Base-by-base conservation (phyloP, 2,888 invertebrate species). In the Melipona bicolor region DNA sequence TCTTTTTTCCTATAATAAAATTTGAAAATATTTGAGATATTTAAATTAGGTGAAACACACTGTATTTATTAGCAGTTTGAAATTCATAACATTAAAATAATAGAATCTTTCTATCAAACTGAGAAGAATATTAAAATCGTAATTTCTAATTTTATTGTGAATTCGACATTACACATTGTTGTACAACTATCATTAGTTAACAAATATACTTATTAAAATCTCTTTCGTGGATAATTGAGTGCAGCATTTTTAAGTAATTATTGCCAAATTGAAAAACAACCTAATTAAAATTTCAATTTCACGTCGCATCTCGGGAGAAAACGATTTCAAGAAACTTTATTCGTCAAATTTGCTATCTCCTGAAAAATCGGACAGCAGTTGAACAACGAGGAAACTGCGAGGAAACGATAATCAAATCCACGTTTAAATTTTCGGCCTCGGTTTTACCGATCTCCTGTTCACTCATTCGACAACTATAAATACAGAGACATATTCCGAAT, bases 401-500 rank as follows among this genome's bases (percentile, higher is more conserved):
- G 59, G 43, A 43, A 70, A 54, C 61, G 54, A 74, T 75, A 71
- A 82, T 81, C 67, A 62, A 81, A 61, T 52, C 9, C 36, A 32
- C 81, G 49, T 75, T 81, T 69, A 73, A 81, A 81, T 79, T 73
- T 54, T 68, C 56, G 54, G 54, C 61, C 61, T 54, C 67, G 49
- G 54, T 62, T 62, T 21, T 32, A 81, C 76, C 71, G 76, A 72
- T 68, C 49, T n/a, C 9, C 11, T 11, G 6, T 4, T 24, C 17
- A 17, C 4, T 56, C 56, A 36, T 68, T 62, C 75, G 61, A 76
- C 74, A 24, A 61, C 67, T 54, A 64, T 49, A 81, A 80, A 75
- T 76, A 50, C 70, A 52, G 61, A 71, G 50, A 69, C 72, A 79
- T 83, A 79, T 78, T 70, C 77, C 83, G 64, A 84, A 59, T 84